Conservation (phyloP, 2,797 vertebrate genomes). For the Esox masquinongy region DNA sequence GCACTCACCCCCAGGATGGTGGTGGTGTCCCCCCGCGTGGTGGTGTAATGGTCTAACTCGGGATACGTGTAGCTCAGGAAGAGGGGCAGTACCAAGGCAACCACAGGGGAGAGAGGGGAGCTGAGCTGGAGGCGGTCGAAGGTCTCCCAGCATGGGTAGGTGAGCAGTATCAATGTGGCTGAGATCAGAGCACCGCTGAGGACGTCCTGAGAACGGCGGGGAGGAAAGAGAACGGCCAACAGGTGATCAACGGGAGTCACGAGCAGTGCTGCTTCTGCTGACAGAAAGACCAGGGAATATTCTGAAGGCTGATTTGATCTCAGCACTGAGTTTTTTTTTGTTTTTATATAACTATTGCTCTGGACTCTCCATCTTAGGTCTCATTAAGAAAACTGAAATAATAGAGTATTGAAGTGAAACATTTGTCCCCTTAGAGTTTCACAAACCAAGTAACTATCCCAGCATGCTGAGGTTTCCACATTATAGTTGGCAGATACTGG, state of each 20-base stretch:
- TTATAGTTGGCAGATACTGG: too few relatives aligned
- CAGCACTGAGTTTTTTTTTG: neutral
- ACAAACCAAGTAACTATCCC: too few relatives aligned
- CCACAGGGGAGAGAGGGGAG: slow-evolving; percentile 77
- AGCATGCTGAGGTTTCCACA: too few relatives aligned
- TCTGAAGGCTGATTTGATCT: neutral
- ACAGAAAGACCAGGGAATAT: neutral
- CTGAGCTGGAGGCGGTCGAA: slow-evolving; percentile 83
- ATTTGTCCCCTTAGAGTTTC: neutral
- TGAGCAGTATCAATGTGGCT: slow-evolving; percentile 65
- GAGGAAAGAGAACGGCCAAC: neutral
- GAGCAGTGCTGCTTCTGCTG: too few relatives aligned
- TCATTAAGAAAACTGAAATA: too few relatives aligned
- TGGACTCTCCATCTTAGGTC: neutral
- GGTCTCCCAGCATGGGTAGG: slow-evolving; percentile 84
- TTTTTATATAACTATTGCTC: neutral
- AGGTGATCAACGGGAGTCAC: neutral
- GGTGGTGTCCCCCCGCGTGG: slow-evolving; percentile 90
- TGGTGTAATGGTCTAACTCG: slow-evolving; percentile 86
- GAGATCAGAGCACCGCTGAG: slow-evolving; percentile 84
- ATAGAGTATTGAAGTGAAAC: neutral
- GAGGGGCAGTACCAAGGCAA: slow-evolving; percentile 75
- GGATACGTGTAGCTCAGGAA: slow-evolving; percentile 89
- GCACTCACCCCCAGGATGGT: slow-evolving; percentile 82
- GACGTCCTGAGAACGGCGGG: slow-evolving; percentile 81